These are phyloP conservation scores for Poecilobothrus nobilitatus DNA, from an alignment of 2,888 invertebrate genomes.

Conservation along the genomic window DNA sequence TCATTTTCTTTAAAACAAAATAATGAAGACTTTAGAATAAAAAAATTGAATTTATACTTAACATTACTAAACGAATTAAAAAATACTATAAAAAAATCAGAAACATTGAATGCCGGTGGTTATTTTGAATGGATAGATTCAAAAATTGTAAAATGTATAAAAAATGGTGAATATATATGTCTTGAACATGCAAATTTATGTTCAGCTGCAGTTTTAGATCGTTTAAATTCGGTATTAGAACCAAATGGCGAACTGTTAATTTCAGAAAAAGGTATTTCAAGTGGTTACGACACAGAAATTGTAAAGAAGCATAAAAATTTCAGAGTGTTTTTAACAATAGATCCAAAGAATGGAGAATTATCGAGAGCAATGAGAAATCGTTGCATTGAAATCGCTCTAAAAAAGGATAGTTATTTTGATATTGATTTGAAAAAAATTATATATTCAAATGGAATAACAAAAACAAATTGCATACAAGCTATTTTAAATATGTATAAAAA, in stretches of 20 bases:
- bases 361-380: slow-evolving; percentile 98
- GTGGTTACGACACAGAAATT: slow-evolving; percentile 58
- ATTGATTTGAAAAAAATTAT: slow-evolving; percentile 50
- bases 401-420: slow-evolving; percentile 39
- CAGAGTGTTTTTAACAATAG: slow-evolving; percentile 88
- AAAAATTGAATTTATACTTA: slow-evolving; percentile 12
- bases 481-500: slow-evolving; percentile 46
- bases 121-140: slow-evolving; percentile 92
- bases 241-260: slow-evolving; percentile 81
- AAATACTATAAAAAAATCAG: slow-evolving; percentile 42
- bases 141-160: slow-evolving; percentile 72
- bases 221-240: slow-evolving; percentile 91
- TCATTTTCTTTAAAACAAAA: background rate
- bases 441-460: slow-evolving; percentile 44
- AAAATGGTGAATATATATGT: slow-evolving; percentile 74
- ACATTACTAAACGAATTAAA: slow-evolving; percentile 26
- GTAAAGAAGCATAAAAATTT: slow-evolving; percentile 85
- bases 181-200: slow-evolving; percentile 92
- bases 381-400: slow-evolving; percentile 72
- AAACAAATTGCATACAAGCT: slow-evolving; percentile 40
- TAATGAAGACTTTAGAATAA: slow-evolving; percentile 11
- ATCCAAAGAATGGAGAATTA: slow-evolving; percentile 90
- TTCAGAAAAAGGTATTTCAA: slow-evolving; percentile 79
- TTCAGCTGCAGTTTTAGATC: slow-evolving; percentile 91
- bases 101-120: slow-evolving; percentile 70